phyloP scores from a whole-genome alignment of 2,113 vertebrate species.

The Phylloscopus whistleri region DNA sequence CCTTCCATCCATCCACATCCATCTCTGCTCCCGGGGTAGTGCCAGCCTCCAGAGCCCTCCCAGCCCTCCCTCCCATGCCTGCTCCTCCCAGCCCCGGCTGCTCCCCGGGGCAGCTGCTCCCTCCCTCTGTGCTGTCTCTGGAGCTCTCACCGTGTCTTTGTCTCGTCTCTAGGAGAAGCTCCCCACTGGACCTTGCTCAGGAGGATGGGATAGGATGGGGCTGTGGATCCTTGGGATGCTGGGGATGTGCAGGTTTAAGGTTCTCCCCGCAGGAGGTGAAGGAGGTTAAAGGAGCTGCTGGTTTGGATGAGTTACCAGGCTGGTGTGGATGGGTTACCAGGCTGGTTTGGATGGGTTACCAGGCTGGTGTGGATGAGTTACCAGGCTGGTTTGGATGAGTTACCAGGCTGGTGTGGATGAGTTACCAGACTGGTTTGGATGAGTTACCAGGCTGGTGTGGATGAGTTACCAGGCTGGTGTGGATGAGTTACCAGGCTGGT shows the following conservation, averaged over 20 bases:
- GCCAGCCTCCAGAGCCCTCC: background rate
- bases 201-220: background rate
- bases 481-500: too few relatives aligned
- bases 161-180: conserved; percentile 13
- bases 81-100: conserved; percentile 42
- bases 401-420: too few relatives aligned
- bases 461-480: too few relatives aligned
- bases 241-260: background rate
- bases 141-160: background rate
- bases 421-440: too few relatives aligned
- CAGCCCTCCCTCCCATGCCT: background rate
- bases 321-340: too few relatives aligned
- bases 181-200: background rate
- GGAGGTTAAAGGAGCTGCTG: background rate
- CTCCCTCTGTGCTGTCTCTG: background rate
- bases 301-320: background rate
- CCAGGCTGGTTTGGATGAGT: too few relatives aligned
- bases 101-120: background rate
- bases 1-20: background rate
- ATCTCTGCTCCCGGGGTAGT: conserved; percentile 12
- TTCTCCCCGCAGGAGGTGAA: background rate
- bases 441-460: too few relatives aligned
- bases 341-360: too few relatives aligned
- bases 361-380: too few relatives aligned
- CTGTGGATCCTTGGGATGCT: background rate